Conservation (phyloP, 2,113 vertebrate genomes). For the Motacilla alba region DNA sequence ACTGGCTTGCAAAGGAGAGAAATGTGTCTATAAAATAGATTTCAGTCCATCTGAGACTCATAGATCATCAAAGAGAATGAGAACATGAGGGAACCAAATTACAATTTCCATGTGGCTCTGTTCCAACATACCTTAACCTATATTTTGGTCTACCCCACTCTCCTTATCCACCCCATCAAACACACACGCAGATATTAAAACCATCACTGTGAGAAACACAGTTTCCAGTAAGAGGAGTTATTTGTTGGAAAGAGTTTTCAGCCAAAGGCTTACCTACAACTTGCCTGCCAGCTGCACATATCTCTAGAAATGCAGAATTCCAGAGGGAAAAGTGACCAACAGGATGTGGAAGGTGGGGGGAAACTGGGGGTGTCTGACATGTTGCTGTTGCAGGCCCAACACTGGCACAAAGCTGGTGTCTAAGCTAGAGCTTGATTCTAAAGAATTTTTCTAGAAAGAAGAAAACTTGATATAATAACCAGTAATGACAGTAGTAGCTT, state of each 20-base stretch:
- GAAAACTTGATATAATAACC: background rate
- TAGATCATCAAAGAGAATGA: conserved; percentile 5
- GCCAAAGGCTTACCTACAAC: background rate
- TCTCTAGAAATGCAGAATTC: background rate
- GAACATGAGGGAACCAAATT: background rate
- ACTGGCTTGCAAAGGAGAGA: background rate
- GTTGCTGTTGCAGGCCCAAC: background rate
- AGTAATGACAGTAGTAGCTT: background rate
- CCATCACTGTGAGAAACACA: background rate
- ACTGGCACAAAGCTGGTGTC: background rate
- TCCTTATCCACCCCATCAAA: background rate
- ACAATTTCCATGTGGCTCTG: background rate
- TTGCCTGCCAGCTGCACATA: background rate
- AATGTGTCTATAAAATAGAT: conserved; percentile 8
- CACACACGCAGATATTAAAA: background rate
- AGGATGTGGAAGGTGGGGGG: fast-evolving
- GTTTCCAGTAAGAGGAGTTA: background rate
- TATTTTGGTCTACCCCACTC: background rate
- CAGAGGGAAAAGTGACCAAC: background rate
- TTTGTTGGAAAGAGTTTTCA: background rate
- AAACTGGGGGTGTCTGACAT: background rate
- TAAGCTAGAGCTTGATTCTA: background rate
- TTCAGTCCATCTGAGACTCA: conserved; percentile 7
- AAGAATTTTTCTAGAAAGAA: background rate
- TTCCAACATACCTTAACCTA: background rate